Conservation (phyloP, 1,140 invertebrate genomes). For the Bradynema listronoti region DNA sequence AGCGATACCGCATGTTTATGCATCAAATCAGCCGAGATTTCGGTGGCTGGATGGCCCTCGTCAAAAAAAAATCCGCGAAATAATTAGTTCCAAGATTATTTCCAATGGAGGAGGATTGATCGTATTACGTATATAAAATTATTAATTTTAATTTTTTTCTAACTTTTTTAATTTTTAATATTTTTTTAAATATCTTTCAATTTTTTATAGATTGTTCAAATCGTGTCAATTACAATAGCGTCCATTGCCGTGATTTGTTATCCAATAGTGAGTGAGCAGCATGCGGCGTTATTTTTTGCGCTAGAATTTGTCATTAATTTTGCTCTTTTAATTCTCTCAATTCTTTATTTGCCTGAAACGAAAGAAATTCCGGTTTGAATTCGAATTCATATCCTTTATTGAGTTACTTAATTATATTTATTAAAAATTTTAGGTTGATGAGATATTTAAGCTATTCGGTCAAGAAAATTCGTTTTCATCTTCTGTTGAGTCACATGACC, state of each 20-base stretch:
- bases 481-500: background rate
- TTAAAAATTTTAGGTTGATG: background rate
- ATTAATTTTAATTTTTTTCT: slow-evolving; percentile 4
- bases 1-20: too few species aligned
- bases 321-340: slow-evolving; percentile 10
- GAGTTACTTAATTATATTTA: background rate
- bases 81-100: too few species aligned
- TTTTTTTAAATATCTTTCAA: too few species aligned
- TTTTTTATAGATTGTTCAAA: slow-evolving; percentile 13
- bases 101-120: too few species aligned
- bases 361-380: slow-evolving; percentile 21
- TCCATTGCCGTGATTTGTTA: slow-evolving; percentile 21
- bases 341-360: slow-evolving; percentile 21
- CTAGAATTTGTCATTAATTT: slow-evolving; percentile 19
- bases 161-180: too few species aligned
- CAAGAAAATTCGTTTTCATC: background rate
- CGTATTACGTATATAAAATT: background rate
- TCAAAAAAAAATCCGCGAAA: too few species aligned
- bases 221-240: slow-evolving; percentile 14
- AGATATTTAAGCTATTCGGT: background rate
- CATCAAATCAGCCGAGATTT: too few species aligned
- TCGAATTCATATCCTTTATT: slow-evolving; percentile 14
- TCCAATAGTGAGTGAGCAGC: slow-evolving; percentile 16
- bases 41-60: too few species aligned
- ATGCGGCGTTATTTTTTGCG: slow-evolving; percentile 17